phyloP scores from a whole-genome alignment of 2,113 vertebrate species.

The Eulemur rufifrons region DNA sequence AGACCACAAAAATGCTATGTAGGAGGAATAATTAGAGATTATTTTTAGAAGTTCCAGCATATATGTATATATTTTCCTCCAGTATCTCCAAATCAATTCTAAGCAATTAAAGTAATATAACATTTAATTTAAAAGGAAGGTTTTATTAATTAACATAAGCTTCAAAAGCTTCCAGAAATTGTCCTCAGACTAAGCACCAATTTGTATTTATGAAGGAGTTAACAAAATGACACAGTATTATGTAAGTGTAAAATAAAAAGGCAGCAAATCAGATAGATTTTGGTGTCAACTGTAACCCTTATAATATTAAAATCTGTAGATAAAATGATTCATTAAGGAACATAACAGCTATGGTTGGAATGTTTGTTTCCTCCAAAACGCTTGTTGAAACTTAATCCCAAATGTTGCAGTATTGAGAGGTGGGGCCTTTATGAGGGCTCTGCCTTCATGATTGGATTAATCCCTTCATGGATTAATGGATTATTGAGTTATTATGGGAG shows the following conservation, averaged over 20 bases:
- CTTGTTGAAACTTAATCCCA: background rate
- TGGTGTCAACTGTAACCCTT: background rate
- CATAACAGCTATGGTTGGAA: background rate
- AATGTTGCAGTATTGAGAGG: background rate
- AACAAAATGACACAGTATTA: background rate
- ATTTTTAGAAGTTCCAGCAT: background rate
- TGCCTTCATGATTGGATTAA: background rate
- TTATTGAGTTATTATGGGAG: background rate
- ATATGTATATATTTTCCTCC: background rate
- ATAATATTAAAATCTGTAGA: background rate
- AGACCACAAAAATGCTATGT: background rate
- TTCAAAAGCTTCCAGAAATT: background rate
- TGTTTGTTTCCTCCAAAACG: background rate
- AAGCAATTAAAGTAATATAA: background rate
- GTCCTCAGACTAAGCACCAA: background rate
- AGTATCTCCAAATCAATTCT: background rate
- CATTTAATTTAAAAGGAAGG: background rate
- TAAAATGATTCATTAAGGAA: background rate
- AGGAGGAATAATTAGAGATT: background rate
- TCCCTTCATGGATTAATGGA: background rate
- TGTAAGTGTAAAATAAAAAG: background rate
- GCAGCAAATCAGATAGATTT: background rate
- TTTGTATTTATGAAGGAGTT: background rate
- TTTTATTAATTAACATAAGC: background rate
- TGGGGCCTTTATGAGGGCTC: background rate